Base-by-base conservation (phyloP, 2,888 invertebrate species). In the Uloborus plumipes region DNA sequence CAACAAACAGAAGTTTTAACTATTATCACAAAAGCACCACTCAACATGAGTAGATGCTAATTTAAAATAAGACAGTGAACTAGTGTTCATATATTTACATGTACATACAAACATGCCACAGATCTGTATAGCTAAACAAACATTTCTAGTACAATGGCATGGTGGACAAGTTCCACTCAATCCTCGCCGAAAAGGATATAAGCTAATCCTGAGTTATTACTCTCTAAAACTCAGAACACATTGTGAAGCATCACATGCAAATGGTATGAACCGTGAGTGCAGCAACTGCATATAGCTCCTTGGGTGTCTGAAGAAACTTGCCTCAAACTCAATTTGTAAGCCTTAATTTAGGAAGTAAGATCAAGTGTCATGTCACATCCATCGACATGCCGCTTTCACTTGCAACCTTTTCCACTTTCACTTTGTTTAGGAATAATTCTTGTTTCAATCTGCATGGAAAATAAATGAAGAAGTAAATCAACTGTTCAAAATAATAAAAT, bases 191-290 rank as follows among this genome's bases (percentile, higher is more conserved):
- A 51, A 49, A 70, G 67, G 39, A 59, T 55, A 26, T 66, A 51
- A 50, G n/a, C n/a, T 64, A 70, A 80, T 80, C 79, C 79, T 80
- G 79, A 80, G 79, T 69, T 69, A 67, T 49, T 66, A 65, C 69
- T 53, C 79, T 80, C 79, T 80, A 80, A 61, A 73, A 65, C 72
- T 67, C 64, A 31, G 70, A 81, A 73, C 65, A 58, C 80, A 81
- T 81, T 81, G 80, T 81, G 80, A 81, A 81, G 80, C 80, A 81
- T 81, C 80, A n/a, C 31, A 62, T 66, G 80, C 69, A 72, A 79
- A 73, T 66, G 67, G 61, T 62, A 51, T 14, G 61, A 69, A 69
- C 55, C 53, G 47, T 61, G 16, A 16, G 50, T 39, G 51, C 53
- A 26, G 69, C 39, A 64, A 74, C 79, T 74, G 69, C 62, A 59